phyloP scores from a whole-genome alignment of 2,888 invertebrate genomes.

The Xanthia togata region DNA sequence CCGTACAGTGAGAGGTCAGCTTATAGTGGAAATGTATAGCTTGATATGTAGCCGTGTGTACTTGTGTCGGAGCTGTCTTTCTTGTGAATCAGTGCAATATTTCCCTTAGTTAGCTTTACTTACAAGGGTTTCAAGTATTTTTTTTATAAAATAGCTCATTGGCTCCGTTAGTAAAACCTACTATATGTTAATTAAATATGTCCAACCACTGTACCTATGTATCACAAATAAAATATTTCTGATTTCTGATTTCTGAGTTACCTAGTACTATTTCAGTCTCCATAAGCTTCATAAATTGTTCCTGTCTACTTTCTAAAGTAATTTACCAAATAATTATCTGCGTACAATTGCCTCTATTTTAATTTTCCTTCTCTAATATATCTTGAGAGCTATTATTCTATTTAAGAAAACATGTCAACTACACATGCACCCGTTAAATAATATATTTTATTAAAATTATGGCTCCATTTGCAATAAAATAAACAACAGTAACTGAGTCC shows the following conservation, averaged over 20 bases:
- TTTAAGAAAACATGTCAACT: slow-evolving; percentile 10
- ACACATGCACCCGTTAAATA: slow-evolving; percentile 10
- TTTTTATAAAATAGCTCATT: neutral
- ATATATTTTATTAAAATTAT: neutral
- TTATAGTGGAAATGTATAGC: no score
- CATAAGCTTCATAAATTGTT: slow-evolving; percentile 10
- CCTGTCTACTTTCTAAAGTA: slow-evolving; percentile 16
- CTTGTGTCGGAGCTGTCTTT: no score
- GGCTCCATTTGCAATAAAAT: slow-evolving; percentile 20
- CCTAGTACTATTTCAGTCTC: neutral
- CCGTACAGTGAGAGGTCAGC: no score
- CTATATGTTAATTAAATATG: no score
- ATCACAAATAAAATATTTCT: no score
- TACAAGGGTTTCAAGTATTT: neutral
- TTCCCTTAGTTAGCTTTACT: neutral
- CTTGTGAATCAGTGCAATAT: no score
- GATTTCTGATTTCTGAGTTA: no score
- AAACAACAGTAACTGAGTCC: neutral
- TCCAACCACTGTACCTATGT: no score
- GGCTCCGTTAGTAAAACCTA: neutral
- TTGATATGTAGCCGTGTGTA: no score
- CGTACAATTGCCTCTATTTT: neutral
- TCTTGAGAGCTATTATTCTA: neutral
- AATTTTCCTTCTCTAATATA: slow-evolving; percentile 8
- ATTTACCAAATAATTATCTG: slow-evolving; percentile 12